These are phyloP conservation scores for Pegoplata infirma DNA, from an alignment of 2,888 invertebrate species.

Conservation along the genomic window DNA sequence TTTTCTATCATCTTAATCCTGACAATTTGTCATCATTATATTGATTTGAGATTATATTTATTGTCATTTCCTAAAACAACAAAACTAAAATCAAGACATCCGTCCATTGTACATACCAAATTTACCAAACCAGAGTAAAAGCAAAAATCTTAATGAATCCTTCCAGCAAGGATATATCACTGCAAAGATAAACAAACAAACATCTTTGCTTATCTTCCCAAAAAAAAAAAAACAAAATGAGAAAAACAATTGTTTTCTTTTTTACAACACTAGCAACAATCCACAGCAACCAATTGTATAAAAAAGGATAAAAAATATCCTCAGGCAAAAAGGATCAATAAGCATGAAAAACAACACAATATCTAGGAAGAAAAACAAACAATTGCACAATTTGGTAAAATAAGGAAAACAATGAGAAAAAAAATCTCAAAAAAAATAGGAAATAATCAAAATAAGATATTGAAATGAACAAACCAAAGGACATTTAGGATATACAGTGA, in stretches of 20 bases:
- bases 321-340: constrained; percentile 49
- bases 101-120: not conserved
- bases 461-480: constrained; percentile 16
- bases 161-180: constrained; percentile 53
- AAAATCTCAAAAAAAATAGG: constrained; percentile 16
- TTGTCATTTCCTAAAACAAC: constrained; percentile 56
- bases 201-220: constrained; percentile 38
- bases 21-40: constrained; percentile 63
- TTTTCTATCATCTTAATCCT: constrained; percentile 42
- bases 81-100: constrained; percentile 34
- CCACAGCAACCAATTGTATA: not conserved
- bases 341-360: constrained; percentile 9
- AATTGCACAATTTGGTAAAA: constrained; percentile 57
- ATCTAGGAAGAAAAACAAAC: constrained; percentile 47
- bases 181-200: constrained; percentile 54
- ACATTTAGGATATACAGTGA: too few relatives aligned
- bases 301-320: constrained; percentile 38
- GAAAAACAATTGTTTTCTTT: constrained; percentile 46
- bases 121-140: constrained; percentile 15
- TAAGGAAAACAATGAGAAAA: constrained; percentile 34
- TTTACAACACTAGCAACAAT: constrained; percentile 14
- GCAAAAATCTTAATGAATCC: constrained; percentile 53
- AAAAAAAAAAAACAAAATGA: too few relatives aligned
- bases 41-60: constrained; percentile 56
- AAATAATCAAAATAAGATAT: constrained; percentile 14